phyloP scores from a whole-genome alignment of 2,888 invertebrate genomes.

The Drosophila differens region DNA sequence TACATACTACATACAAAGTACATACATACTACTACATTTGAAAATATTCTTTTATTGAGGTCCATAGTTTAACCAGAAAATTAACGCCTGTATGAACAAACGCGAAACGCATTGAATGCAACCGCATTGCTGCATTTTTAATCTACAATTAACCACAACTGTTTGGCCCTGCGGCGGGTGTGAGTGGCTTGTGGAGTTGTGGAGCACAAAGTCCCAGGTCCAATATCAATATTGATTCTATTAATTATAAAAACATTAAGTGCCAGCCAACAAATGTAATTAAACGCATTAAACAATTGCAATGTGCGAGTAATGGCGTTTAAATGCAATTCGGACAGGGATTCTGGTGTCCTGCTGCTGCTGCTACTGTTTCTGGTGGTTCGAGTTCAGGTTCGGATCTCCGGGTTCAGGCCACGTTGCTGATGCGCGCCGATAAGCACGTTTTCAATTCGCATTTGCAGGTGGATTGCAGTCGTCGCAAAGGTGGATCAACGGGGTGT shows the following conservation, averaged over 20 bases:
- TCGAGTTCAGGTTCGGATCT: constrained; percentile 16
- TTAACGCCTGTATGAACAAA: constrained; percentile 82
- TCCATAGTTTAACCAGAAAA: constrained; percentile 79
- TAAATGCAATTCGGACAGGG: constrained; percentile 49
- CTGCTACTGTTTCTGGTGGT: constrained; percentile 8
- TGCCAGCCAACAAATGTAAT: constrained; percentile 80
- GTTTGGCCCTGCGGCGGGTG: constrained; percentile 32
- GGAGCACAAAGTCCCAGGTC: constrained; percentile 12
- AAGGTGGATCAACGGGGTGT: background rate
- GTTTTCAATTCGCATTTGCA: constrained; percentile 74
- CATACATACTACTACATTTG: background rate
- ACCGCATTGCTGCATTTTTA: constrained; percentile 81
- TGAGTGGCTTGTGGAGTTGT: background rate
- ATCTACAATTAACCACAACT: constrained; percentile 83
- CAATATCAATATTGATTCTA: constrained; percentile 83
- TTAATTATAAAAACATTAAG: constrained; percentile 84
- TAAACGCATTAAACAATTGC: constrained; percentile 82
- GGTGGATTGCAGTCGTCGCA: constrained; percentile 18
- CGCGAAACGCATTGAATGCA: constrained; percentile 46
- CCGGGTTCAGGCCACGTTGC: constrained; percentile 45
- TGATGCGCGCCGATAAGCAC: constrained; percentile 81
- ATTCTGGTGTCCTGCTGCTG: constrained; percentile 16
- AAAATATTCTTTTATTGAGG: constrained; percentile 37
- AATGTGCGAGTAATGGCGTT: constrained; percentile 65
- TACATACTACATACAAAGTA: background rate